These are phyloP conservation scores for Coenonympha glycerion DNA, from an alignment of 2,888 invertebrate species.

Conservation along the genomic window DNA sequence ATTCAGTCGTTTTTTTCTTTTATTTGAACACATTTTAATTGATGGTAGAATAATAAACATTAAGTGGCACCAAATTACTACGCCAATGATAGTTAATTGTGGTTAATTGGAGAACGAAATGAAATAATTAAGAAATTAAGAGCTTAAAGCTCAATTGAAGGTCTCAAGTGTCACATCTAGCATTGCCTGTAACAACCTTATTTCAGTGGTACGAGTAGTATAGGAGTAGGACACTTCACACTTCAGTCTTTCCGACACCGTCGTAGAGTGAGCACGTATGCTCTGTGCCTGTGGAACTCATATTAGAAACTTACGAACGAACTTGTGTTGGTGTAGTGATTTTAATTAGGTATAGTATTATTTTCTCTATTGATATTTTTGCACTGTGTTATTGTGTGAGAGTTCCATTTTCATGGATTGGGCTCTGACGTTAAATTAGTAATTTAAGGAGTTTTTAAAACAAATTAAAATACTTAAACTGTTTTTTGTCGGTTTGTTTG, in stretches of 20 bases:
- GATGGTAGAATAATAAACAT: no score
- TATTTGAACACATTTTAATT: no score
- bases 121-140: not conserved
- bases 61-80: not conserved
- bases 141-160: constrained; percentile 1
- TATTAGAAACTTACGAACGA: not conserved
- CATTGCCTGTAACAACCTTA: not conserved
- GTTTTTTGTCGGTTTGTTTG: no score
- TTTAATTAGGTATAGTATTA: constrained; percentile 10
- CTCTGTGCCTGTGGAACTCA: not conserved
- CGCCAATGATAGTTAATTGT: not conserved
- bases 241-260: constrained; percentile 7
- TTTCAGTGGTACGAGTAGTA: not conserved
- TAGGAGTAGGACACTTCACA: constrained; percentile 4
- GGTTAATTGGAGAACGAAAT: not conserved
- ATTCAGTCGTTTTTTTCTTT: no score
- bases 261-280: not conserved
- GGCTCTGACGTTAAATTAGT: not conserved
- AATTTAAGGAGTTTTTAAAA: no score
- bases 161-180: constrained; percentile 3
- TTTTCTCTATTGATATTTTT: not conserved
- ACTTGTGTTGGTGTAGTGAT: constrained; percentile 5
- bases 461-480: no score
- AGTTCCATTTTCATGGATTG: not conserved
- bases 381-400: not conserved